Conservation (phyloP, 2,113 vertebrate species). For the Scopus umbretta region DNA sequence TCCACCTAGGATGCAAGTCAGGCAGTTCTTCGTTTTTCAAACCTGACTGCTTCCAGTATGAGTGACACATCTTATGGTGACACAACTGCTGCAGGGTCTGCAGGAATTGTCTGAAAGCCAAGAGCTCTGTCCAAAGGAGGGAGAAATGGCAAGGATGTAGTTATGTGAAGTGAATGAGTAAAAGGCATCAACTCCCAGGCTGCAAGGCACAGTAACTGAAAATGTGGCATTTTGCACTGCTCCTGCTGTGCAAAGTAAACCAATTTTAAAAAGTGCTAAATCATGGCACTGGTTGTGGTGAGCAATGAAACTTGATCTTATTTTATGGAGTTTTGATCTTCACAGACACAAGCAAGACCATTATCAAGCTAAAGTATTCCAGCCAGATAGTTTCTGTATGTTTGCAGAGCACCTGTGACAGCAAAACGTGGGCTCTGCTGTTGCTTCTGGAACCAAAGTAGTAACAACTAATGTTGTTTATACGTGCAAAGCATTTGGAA, state of each 20-base stretch:
- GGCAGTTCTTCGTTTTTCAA: conserved; percentile 19
- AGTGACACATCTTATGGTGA: conserved; percentile 55
- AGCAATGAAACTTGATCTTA: not conserved
- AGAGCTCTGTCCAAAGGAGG: conserved; percentile 40
- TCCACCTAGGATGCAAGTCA: conserved; percentile 24
- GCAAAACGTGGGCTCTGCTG: not conserved
- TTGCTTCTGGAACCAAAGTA: not conserved
- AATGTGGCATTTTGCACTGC: not conserved
- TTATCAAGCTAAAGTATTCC: not conserved
- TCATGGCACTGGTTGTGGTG: not conserved
- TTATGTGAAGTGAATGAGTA: conserved; percentile 26
- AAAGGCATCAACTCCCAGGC: not conserved
- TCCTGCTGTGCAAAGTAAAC: not conserved
- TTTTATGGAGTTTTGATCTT: not conserved
- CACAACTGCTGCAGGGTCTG: conserved; percentile 56
- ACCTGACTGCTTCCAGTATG: conserved; percentile 41
- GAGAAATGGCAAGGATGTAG: conserved; percentile 43
- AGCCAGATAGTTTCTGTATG: not conserved
- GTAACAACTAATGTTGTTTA: not conserved
- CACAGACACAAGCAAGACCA: not conserved
- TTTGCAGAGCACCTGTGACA: not conserved
- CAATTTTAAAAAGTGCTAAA: not conserved
- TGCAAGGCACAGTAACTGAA: not conserved
- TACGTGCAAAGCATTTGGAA: not conserved
- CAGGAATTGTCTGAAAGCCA: conserved; percentile 57